A percentile compares a stretch with the other conserved stretches of the same genome.
phyloP scores from a whole-genome alignment of 2,797 vertebrate genomes.

The Oreochromis mossambicus region DNA sequence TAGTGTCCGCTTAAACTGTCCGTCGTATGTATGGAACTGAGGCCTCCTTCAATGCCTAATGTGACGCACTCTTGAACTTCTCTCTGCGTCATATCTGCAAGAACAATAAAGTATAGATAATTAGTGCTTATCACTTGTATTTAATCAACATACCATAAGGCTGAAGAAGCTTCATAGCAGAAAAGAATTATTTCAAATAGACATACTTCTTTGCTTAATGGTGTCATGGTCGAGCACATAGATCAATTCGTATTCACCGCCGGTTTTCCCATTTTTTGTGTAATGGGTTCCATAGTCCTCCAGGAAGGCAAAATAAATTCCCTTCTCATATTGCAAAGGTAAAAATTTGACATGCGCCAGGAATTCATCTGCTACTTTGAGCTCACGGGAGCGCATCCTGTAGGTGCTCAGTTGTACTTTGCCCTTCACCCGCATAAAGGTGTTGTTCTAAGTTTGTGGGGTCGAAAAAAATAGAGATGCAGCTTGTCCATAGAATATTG shows the following conservation, averaged over 20 bases:
- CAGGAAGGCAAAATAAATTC: slow-evolving; percentile 88
- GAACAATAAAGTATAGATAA: neutral
- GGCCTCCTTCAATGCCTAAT: neutral
- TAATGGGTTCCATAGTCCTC: slow-evolving; percentile 93
- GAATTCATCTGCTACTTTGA: slow-evolving; percentile 74
- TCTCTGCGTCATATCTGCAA: slow-evolving; percentile 61
- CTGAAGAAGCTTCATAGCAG: neutral
- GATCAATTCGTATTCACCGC: slow-evolving; percentile 87
- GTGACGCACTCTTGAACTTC: slow-evolving; percentile 59
- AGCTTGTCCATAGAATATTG: neutral
- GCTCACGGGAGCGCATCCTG: slow-evolving; percentile 73
- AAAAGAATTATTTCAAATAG: neutral
- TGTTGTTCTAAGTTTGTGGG: slow-evolving; percentile 72
- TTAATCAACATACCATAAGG: neutral
- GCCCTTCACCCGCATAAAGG: slow-evolving; percentile 81
- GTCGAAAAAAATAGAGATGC: neutral
- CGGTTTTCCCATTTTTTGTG: slow-evolving; percentile 79
- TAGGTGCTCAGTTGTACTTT: slow-evolving; percentile 83
- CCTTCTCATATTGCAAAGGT: slow-evolving; percentile 83
- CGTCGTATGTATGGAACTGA: rapidly evolving
- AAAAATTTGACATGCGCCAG: slow-evolving; percentile 76
- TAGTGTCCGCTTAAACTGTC: rapidly evolving
- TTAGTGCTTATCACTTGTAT: neutral
- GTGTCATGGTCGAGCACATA: slow-evolving; percentile 82
- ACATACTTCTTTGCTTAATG: slow-evolving; percentile 57